Evolutionary conservation across 2,888 invertebrate genomes (phyloP).

Genomic region (Hoplodrina blanda): DNA sequence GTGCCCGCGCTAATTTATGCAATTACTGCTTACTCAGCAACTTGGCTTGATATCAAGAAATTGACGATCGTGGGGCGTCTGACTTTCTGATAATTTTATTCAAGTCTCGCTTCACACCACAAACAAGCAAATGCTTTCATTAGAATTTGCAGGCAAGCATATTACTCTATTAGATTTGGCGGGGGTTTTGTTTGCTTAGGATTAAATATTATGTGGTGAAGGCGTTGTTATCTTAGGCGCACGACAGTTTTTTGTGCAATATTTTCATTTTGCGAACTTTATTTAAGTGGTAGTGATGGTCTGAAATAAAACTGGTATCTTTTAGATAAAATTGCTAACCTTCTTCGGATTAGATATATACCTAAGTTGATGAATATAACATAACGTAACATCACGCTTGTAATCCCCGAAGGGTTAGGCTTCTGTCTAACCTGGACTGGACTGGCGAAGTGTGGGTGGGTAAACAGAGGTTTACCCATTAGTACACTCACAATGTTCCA

Average conservation of each 20-base stretch:
- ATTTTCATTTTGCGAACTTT: background rate
- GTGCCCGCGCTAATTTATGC: constrained; percentile 77
- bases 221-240: constrained; percentile 34
- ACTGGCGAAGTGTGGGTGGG: too few relatives aligned
- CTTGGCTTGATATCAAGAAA: constrained; percentile 74
- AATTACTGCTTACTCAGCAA: constrained; percentile 75
- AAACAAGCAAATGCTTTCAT: constrained; percentile 54
- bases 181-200: constrained; percentile 47
- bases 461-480: too few relatives aligned
- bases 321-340: too few relatives aligned
- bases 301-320: background rate
- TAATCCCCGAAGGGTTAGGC: too few relatives aligned
- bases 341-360: too few relatives aligned
- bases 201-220: constrained; percentile 17
- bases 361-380: too few relatives aligned
- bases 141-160: constrained; percentile 42
- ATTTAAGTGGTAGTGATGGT: background rate
- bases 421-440: too few relatives aligned
- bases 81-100: constrained; percentile 60
- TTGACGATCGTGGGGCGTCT: constrained; percentile 58
- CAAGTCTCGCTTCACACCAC: constrained; percentile 55
- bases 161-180: constrained; percentile 52
- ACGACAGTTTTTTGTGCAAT: constrained; percentile 8
- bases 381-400: too few relatives aligned
- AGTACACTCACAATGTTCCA: too few relatives aligned